Percentiles rank a stretch among this genome's conserved stretches.
phyloP scores from a whole-genome alignment of 2,113 vertebrate species.

The Pomatorhinus ruficollis region DNA sequence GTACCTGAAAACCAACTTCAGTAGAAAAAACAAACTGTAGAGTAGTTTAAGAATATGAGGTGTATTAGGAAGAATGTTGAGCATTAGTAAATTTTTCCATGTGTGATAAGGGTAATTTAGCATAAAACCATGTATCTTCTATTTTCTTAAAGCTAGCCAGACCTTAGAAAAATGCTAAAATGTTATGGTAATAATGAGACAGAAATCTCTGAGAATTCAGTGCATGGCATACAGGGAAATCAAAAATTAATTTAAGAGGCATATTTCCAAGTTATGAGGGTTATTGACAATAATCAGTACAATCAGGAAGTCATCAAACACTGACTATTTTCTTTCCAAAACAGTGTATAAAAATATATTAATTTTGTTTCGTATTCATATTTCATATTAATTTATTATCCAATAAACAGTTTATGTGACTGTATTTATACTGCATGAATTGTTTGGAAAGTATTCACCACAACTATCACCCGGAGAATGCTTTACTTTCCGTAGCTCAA shows the following conservation, averaged over 20 bases:
- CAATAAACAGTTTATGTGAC: background rate
- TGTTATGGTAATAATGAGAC: background rate
- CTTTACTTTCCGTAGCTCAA: background rate
- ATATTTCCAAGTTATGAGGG: background rate
- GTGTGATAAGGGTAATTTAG: background rate
- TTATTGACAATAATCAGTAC: background rate
- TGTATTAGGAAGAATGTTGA: background rate
- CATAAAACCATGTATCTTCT: background rate
- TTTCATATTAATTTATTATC: background rate
- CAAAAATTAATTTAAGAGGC: slow-evolving; percentile 35
- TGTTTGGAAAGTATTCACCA: background rate
- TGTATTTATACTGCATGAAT: background rate
- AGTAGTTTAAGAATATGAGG: background rate
- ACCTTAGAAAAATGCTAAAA: slow-evolving; percentile 6
- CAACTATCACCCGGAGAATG: background rate
- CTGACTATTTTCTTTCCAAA: background rate
- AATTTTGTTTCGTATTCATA: background rate
- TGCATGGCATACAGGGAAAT: background rate
- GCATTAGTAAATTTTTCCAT: background rate
- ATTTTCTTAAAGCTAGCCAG: background rate
- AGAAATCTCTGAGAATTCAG: background rate
- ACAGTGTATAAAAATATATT: background rate
- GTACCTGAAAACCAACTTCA: background rate
- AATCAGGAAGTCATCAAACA: slow-evolving; percentile 11
- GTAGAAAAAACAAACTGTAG: background rate